Percentiles rank a stretch among this genome's conserved stretches.
These are phyloP conservation scores for Phaethornis superciliosus DNA, from an alignment of 2,113 vertebrate species.

Conservation along the genomic window DNA sequence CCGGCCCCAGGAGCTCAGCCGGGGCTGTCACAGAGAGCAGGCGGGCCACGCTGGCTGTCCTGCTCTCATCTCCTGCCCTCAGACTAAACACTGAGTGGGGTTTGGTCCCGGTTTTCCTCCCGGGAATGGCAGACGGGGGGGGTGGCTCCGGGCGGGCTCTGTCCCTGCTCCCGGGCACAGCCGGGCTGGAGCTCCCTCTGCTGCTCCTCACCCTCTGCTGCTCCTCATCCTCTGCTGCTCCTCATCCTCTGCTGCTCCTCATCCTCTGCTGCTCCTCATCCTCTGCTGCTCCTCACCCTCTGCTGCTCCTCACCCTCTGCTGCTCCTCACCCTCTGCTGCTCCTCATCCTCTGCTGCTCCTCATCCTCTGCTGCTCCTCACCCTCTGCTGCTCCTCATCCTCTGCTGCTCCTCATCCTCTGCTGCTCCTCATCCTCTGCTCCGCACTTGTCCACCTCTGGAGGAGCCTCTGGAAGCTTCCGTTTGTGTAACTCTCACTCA, in stretches of 20 bases:
- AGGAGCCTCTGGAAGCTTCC: not conserved
- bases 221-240: too few species aligned
- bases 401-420: too few species aligned
- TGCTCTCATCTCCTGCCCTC: constrained; percentile 40
- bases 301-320: too few species aligned
- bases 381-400: too few species aligned
- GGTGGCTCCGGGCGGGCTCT: not conserved
- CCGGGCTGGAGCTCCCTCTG: constrained; percentile 77
- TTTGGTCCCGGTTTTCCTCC: constrained; percentile 64
- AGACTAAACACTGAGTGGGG: constrained; percentile 54
- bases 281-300: too few species aligned
- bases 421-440: not conserved
- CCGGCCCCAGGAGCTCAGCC: not conserved
- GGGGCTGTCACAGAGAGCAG: not conserved
- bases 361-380: too few species aligned
- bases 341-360: too few species aligned
- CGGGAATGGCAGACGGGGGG: constrained; percentile 44
- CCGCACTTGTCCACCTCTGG: rapidly evolving
- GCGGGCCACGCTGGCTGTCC: not conserved
- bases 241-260: too few species aligned
- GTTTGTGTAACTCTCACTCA: not conserved
- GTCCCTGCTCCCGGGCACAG: not conserved
- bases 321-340: too few species aligned
- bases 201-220: too few species aligned
- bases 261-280: too few species aligned